Base-by-base conservation (phyloP, 92 coral and sea anemone genomes). In the Plumapathes pennacea region DNA sequence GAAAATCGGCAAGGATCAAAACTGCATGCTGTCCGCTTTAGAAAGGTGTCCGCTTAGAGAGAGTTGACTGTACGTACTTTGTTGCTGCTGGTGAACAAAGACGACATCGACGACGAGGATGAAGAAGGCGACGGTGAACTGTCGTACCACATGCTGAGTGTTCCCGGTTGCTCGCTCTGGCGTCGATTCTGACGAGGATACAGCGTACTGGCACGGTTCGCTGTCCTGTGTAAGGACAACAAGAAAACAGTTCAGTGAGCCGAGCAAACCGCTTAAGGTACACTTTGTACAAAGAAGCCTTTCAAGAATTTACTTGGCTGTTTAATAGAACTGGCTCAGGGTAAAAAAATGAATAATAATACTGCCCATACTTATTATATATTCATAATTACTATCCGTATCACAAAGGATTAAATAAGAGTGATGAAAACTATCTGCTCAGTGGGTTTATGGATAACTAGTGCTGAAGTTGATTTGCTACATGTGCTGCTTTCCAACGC, bases 91-190 rank as follows among this genome's bases (percentile, higher is more conserved):
- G n/a, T n/a, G n/a, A n/a, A n/a, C n/a, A 46, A 46, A 4, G 43
- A 46, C 10, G 69, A 14, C n/a, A 44, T 38, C 10, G 72, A 60
- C 1, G 72, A 64, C 7, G 58, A 60, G 13, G 67, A 23, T 2
- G 21, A 24, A 7, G 57, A 55, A 10, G 67, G 18, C 18, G 67
- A 28, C 3, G 66, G 20, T 22, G 66, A 49, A 24, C 21, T 59
- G 50, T 61, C 78, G 33, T 75, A 62, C 83, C 83, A 68, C 64
- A 75, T 11, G 39, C 89, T 75, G 22, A 48, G 70, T 0, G 67
- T 61, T 12, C 26, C 1, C 3, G 22, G 37, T 2, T 2, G 5
- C 18, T 53, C 73, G 32, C 53, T 53, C 43, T 52, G 63, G 17
- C 73, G 73, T 47, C 21, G 31, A 30, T 13, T 38, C 54, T 4